Base-by-base conservation (phyloP, 1,140 invertebrate genomes). In the Alviniconcha marisindica region DNA sequence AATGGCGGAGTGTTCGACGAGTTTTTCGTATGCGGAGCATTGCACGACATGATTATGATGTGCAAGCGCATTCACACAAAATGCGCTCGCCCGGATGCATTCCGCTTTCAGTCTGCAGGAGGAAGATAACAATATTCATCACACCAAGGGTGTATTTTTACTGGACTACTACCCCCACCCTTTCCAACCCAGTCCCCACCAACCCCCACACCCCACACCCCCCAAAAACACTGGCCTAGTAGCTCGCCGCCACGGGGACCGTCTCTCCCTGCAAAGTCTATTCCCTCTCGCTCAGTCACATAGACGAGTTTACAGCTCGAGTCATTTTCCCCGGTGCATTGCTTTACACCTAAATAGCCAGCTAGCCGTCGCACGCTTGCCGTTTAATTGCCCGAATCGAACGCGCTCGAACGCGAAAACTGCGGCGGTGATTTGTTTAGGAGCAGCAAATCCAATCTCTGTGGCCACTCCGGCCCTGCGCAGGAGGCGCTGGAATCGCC, bases 391-490 rank as follows among this genome's bases (percentile, higher is more conserved):
- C 44, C 73, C 42, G 73, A 28, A 51, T 76, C 73, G 73, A 76
- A 76, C 73, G 73, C 73, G 73, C 73, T 51, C 73, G 73, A 33
- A 76, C 73, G 73, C 40, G 73, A 51, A 76, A 76, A 76, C 73
- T 76, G 40, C 73, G 40, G 73, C 28, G 42, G 24, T 76, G 73
- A 76, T 76, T 76, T 76, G 73, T 51, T 76, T 76, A 76, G 73
- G 73, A 76, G 73, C 73, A 48, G 73, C 40, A 76, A 76, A 76
- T 76, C 38, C 73, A 76, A 76, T 76, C 44, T 48, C 7, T 76
- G 44, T 1, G 73, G 44, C 42, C 18, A 36, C 71, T 44, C 18
- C 24, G 14, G 60, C 28, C 60, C 60, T 24, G 60, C 7, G 21
- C 60, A 14, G 24, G 7, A 63, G 60, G 21, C 60, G 44, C 44